Percentiles rank a stretch among this genome's conserved stretches.
These are phyloP conservation scores for Octonoba sinensis DNA, from an alignment of 2,888 invertebrate species.

Conservation along the genomic window DNA sequence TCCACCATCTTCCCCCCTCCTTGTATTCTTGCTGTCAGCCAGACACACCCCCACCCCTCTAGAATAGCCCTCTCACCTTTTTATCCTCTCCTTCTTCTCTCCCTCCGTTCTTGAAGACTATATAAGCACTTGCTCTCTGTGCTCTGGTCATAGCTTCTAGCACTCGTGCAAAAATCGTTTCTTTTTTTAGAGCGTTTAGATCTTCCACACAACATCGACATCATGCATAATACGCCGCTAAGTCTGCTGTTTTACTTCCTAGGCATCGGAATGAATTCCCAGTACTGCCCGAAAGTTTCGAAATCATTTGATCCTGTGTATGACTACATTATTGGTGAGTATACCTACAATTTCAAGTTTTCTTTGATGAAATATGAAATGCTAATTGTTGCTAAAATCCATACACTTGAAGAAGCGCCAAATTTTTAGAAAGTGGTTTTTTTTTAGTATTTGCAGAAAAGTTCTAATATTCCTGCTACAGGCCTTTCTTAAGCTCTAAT, in stretches of 20 bases:
- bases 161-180: too few species aligned
- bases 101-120: neutral
- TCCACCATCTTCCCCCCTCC: neutral
- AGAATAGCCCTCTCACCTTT: neutral
- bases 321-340: constrained; percentile 54
- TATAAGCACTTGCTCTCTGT: neutral
- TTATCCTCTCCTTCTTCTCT: neutral
- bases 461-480: too few species aligned
- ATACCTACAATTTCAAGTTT: neutral
- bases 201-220: neutral
- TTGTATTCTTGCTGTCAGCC: neutral
- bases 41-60: neutral
- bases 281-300: neutral
- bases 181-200: too few species aligned
- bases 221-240: neutral
- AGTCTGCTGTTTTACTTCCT: neutral
- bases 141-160: too few species aligned
- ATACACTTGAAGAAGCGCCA: too few species aligned
- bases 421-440: too few species aligned
- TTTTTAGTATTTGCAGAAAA: too few species aligned
- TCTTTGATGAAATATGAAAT: neutral
- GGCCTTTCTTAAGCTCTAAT: too few species aligned
- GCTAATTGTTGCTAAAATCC: too few species aligned
- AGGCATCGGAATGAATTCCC: neutral
- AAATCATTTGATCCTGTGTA: constrained; percentile 11